These are phyloP conservation scores for Cochlearius cochlearius DNA, from an alignment of 2,113 vertebrate species.

Conservation along the genomic window DNA sequence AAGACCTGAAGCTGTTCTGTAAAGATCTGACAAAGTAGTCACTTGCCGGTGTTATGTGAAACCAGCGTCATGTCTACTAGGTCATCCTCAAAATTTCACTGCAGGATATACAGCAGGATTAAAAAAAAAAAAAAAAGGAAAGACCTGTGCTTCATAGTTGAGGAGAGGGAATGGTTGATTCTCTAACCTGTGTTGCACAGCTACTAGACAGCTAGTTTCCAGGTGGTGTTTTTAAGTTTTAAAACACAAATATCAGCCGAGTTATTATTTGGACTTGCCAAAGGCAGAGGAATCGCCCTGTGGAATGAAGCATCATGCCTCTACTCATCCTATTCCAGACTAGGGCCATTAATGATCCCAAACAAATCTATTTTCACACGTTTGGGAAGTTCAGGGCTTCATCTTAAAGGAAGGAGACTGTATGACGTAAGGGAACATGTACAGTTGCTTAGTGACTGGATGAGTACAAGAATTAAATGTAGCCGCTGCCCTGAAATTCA, in stretches of 20 bases:
- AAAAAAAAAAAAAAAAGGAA: neutral
- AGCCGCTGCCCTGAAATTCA: neutral
- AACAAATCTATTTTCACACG: neutral
- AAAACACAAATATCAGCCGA: neutral
- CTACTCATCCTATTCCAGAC: neutral
- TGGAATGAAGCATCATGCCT: neutral
- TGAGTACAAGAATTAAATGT: neutral
- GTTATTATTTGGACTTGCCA: neutral
- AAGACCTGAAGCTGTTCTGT: neutral
- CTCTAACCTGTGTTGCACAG: neutral
- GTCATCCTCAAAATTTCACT: neutral
- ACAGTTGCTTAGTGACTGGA: neutral
- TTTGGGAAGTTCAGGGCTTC: neutral
- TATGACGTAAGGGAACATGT: neutral
- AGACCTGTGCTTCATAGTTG: neutral
- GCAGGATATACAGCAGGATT: neutral
- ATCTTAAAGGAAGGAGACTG: neutral
- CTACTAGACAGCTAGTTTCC: neutral
- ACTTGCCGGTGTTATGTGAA: neutral
- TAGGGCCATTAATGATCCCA: neutral
- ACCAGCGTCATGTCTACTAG: neutral
- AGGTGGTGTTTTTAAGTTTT: neutral
- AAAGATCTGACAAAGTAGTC: neutral
- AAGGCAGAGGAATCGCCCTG: neutral
- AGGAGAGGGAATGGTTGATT: neutral